phyloP scores from a whole-genome alignment of 1,140 invertebrate genomes.

The Dendrolimus kikuchii region DNA sequence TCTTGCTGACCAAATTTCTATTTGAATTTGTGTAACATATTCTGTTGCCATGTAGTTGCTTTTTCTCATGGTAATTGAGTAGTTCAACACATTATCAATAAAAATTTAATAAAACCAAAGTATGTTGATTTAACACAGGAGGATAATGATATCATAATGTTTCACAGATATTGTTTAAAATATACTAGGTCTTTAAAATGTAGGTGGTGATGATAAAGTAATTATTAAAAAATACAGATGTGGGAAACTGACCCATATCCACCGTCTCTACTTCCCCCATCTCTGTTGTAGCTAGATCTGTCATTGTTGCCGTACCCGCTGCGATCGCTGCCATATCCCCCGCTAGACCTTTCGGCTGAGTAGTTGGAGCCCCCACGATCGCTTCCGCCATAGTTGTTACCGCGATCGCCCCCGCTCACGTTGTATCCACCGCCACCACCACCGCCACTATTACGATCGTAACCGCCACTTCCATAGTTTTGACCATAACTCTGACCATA shows the following conservation, averaged over 20 bases:
- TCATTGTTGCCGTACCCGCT: conserved; percentile 65
- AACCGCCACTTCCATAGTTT: conserved; percentile 39
- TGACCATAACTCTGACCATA: conserved; percentile 47
- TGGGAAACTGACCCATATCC: conserved; percentile 62
- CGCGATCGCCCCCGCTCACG: conserved; percentile 33
- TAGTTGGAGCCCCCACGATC: conserved; percentile 39
- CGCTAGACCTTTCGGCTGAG: conserved; percentile 34
- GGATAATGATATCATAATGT: too few species aligned
- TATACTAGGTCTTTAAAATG: background rate
- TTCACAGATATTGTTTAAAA: too few species aligned
- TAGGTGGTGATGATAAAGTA: background rate
- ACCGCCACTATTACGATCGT: conserved; percentile 46
- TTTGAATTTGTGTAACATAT: too few species aligned
- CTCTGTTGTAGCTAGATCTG: conserved; percentile 63
- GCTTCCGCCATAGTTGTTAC: conserved; percentile 42
- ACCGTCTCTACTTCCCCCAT: conserved; percentile 63
- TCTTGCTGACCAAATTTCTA: too few species aligned
- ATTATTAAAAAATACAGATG: background rate
- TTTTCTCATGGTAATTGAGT: too few species aligned
- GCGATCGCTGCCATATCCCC: conserved; percentile 51
- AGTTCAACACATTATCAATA: too few species aligned
- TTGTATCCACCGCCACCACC: conserved; percentile 46
- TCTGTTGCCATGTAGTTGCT: too few species aligned
- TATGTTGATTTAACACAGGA: too few species aligned
- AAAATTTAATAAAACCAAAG: too few species aligned